These are phyloP conservation scores for Eumacrocentrus americanus DNA, from an alignment of 2,888 invertebrate species.

Conservation along the genomic window DNA sequence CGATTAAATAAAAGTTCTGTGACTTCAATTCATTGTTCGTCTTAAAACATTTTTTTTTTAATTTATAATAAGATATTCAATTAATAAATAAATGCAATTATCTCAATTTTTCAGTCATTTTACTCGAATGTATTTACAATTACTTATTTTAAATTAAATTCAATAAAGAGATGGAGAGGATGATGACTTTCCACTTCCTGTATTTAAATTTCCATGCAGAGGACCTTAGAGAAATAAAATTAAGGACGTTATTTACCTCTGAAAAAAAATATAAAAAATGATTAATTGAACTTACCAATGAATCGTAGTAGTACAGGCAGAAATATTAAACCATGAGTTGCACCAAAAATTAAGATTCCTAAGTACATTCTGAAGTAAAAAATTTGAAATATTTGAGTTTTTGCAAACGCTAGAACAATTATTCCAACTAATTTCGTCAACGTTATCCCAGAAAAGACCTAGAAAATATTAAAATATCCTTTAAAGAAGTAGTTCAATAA, in stretches of 20 bases:
- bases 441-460: constrained; percentile 93
- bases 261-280: neutral
- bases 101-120: neutral
- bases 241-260: constrained; percentile 14
- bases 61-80: neutral
- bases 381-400: constrained; percentile 88
- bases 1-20: constrained; percentile 31
- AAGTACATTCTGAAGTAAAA: constrained; percentile 98
- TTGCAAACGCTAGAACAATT: constrained; percentile 87
- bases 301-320: constrained; percentile 89
- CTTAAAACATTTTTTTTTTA: neutral
- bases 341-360: constrained; percentile 90
- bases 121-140: neutral
- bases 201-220: constrained; percentile 5
- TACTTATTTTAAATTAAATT: too few species aligned
- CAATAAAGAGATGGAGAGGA: too few species aligned
- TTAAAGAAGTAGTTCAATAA: constrained; percentile 11
- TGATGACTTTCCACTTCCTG: neutral
- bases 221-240: constrained; percentile 35
- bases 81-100: neutral
- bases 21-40: constrained; percentile 9
- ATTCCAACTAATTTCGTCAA: constrained; percentile 93
- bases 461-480: constrained; percentile 37
- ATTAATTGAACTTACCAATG: constrained; percentile 63
- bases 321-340: constrained; percentile 88